phyloP scores from a whole-genome alignment of 2,113 vertebrate genomes.

The Sapayoa aenigma region DNA sequence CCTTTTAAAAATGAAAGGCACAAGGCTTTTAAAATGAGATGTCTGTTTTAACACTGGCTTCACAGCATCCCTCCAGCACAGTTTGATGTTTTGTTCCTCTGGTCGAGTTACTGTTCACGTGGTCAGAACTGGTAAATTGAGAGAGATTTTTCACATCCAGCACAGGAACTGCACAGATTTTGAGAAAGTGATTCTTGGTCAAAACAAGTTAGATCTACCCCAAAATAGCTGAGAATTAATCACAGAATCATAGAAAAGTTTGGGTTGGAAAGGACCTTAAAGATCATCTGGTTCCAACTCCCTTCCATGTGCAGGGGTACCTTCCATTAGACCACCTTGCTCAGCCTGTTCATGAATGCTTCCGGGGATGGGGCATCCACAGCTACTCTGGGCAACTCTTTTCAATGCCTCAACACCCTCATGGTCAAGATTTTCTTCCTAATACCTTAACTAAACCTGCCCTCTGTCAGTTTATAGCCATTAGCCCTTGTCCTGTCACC shows the following conservation, averaged over 20 bases:
- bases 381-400: accelerated
- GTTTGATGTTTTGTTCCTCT: neutral
- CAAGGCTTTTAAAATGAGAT: neutral
- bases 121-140: neutral
- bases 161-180: neutral
- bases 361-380: neutral
- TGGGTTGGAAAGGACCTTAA: neutral
- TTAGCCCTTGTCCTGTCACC: neutral
- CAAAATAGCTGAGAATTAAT: neutral
- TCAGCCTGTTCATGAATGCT: accelerated
- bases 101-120: neutral
- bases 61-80: neutral
- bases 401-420: accelerated
- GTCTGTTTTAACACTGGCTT: neutral
- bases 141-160: neutral
- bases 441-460: neutral
- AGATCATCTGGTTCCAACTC: accelerated
- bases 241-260: neutral
- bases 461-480: neutral
- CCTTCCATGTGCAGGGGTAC: neutral
- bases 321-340: neutral
- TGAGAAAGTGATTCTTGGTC: neutral
- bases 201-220: neutral
- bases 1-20: neutral
- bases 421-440: accelerated